Evolutionary conservation across 1,140 invertebrate genomes (phyloP).

Genomic region (Helicoverpa zea): DNA sequence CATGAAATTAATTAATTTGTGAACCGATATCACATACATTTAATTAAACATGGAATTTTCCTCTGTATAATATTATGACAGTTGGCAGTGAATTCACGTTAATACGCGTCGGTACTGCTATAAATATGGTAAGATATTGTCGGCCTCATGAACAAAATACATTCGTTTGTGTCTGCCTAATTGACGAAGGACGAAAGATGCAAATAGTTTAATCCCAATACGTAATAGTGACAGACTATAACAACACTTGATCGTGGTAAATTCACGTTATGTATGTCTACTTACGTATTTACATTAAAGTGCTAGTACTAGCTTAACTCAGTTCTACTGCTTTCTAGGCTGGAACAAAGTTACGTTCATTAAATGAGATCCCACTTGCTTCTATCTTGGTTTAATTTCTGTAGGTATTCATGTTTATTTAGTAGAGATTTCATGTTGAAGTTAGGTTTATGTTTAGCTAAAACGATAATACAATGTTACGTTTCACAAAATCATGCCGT

Average conservation of each 20-base stretch:
- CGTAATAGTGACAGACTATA: background rate
- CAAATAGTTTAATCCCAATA: constrained; percentile 12
- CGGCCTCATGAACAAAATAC: background rate
- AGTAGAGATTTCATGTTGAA: background rate
- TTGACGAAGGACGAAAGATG: background rate
- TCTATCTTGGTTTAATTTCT: background rate
- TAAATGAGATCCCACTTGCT: background rate
- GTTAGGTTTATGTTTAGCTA: constrained; percentile 2
- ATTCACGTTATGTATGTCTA: background rate
- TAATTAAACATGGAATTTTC: constrained; percentile 7
- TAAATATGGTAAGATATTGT: background rate
- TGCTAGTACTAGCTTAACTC: background rate
- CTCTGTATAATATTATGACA: background rate
- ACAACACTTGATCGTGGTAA: background rate
- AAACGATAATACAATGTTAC: background rate
- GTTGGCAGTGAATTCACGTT: constrained; percentile 3
- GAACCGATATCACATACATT: background rate
- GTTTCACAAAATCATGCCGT: background rate
- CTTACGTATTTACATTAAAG: background rate
- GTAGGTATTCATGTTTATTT: background rate
- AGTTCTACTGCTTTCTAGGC: background rate
- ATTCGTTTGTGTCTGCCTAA: background rate
- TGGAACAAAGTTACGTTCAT: background rate
- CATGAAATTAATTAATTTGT: constrained; percentile 23
- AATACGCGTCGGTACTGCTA: background rate